phyloP scores from a whole-genome alignment of 2,888 invertebrate genomes.

The Hanleya hanleyi region DNA sequence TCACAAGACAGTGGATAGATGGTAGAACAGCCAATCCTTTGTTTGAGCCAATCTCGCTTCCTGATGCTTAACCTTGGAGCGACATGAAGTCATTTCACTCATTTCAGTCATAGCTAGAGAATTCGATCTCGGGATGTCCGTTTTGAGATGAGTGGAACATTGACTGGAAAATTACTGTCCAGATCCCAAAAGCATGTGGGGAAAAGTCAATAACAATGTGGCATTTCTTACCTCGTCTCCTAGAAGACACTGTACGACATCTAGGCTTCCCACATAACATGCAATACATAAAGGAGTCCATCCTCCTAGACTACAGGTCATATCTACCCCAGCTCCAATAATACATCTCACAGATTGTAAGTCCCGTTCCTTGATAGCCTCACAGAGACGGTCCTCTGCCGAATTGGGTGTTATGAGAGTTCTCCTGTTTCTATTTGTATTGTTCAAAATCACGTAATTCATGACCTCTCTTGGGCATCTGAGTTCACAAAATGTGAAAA shows the following conservation, averaged over 20 bases:
- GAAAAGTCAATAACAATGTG: background rate
- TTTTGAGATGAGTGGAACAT: no score
- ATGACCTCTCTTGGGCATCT: conserved; percentile 3
- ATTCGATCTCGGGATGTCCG: no score
- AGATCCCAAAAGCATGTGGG: no score
- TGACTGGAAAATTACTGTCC: no score
- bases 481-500: no score
- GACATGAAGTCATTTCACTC: no score
- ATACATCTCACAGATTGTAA: conserved; percentile 28
- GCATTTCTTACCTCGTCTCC: background rate
- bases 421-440: background rate
- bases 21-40: no score
- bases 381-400: conserved; percentile 35
- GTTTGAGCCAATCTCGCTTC: no score
- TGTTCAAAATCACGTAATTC: conserved; percentile 25
- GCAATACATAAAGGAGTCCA: conserved; percentile 49
- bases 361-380: conserved; percentile 32
- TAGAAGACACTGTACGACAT: conserved; percentile 36
- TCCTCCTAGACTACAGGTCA: conserved; percentile 32
- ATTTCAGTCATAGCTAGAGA: no score
- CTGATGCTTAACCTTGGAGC: no score
- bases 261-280: conserved; percentile 41
- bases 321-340: conserved; percentile 37
- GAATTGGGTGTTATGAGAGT: conserved; percentile 16
- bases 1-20: no score